A percentile compares a stretch with the other conserved stretches of the same genome.
phyloP scores from a whole-genome alignment of 2,888 invertebrate genomes.

The Drosophila colorata region DNA sequence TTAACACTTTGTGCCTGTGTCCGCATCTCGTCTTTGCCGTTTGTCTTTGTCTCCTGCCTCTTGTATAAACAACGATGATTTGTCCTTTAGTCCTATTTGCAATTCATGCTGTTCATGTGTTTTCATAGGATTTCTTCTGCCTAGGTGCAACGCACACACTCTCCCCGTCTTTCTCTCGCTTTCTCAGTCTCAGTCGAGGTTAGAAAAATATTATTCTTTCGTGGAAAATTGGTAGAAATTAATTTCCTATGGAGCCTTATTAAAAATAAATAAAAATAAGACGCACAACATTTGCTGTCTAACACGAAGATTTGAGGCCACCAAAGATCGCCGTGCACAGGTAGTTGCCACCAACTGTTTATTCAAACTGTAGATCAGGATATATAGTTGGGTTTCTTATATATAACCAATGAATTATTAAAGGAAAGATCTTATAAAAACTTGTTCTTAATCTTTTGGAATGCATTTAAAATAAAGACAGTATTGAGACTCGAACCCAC shows the following conservation, averaged over 20 bases:
- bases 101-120: conserved; percentile 75
- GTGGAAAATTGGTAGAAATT: conserved; percentile 78
- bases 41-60: conserved; percentile 55
- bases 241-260: conserved; percentile 78
- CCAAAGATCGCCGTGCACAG: conserved; percentile 28
- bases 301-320: conserved; percentile 26
- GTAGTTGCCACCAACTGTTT: conserved; percentile 21
- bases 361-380: neutral
- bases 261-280: conserved; percentile 75
- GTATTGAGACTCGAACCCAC: too few species aligned
- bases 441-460: too few species aligned
- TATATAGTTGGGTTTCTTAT: too few species aligned
- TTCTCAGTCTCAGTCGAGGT: conserved; percentile 46
- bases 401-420: too few species aligned
- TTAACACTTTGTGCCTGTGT: conserved; percentile 59
- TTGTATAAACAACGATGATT: conserved; percentile 78
- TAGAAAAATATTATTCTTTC: conserved; percentile 73
- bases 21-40: conserved; percentile 29
- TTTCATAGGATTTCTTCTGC: conserved; percentile 79
- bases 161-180: neutral
- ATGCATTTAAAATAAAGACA: too few species aligned
- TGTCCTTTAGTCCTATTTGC: conserved; percentile 72
- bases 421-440: too few species aligned
- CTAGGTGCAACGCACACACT: neutral
- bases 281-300: conserved; percentile 28